Evolutionary conservation across 2,113 vertebrate species (phyloP).

Genomic region (Phrynocephalus versicolor): DNA sequence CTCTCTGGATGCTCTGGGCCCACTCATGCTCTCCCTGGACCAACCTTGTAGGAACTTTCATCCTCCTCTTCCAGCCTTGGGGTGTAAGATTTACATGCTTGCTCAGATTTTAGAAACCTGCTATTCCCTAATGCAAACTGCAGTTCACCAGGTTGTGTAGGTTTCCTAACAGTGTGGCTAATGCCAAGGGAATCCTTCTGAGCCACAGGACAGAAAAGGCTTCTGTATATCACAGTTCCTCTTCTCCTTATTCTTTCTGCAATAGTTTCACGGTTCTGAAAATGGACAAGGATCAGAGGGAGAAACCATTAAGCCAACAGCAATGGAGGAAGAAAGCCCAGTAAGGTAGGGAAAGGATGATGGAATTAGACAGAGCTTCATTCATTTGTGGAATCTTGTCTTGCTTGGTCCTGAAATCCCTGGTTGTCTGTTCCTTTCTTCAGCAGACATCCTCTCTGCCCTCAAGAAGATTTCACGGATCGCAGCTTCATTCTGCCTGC

Average conservation of each 20-base stretch:
- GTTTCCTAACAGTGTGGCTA: neutral
- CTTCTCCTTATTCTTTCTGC: neutral
- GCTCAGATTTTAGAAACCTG: neutral
- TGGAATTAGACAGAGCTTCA: neutral
- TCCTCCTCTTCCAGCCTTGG: no score
- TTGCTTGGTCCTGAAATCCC: neutral
- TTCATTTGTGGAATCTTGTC: neutral
- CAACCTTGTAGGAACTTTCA: no score
- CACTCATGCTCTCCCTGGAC: no score
- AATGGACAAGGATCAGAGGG: neutral
- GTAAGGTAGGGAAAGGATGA: slow-evolving; percentile 8
- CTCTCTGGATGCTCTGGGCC: neutral
- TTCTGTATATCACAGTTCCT: neutral
- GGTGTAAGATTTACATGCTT: no score
- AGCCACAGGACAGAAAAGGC: rapidly evolving
- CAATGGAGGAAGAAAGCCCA: neutral
- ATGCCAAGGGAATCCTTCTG: neutral
- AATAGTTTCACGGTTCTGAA: slow-evolving; percentile 13
- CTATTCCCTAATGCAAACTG: neutral
- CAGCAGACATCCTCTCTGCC: neutral
- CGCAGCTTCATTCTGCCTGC: neutral
- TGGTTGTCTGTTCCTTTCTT: neutral
- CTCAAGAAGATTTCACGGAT: neutral
- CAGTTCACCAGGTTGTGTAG: neutral
- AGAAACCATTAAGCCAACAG: neutral